phyloP scores from a whole-genome alignment of 2,113 vertebrate genomes.

The Callipepla californica region DNA sequence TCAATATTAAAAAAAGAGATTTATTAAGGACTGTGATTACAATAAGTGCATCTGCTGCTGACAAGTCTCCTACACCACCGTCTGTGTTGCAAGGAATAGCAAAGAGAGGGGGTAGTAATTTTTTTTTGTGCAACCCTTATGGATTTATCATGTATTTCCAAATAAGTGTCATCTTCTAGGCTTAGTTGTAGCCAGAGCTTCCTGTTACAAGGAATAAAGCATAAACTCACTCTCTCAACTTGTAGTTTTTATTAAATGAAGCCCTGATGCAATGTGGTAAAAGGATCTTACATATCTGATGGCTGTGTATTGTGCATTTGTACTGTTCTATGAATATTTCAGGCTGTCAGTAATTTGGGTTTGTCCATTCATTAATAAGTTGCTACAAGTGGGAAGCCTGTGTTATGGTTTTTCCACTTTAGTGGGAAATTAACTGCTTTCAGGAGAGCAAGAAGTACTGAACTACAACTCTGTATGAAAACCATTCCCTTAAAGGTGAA shows the following conservation, averaged over 20 bases:
- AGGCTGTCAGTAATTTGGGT: not conserved
- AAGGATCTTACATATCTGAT: not conserved
- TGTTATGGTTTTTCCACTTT: not conserved
- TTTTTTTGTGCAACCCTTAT: slow-evolving; percentile 58
- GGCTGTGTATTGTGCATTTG: not conserved
- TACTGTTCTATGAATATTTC: not conserved
- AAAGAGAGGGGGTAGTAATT: slow-evolving; percentile 59
- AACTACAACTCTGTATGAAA: slow-evolving; percentile 52
- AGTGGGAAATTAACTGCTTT: not conserved
- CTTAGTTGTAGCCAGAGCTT: slow-evolving; percentile 40
- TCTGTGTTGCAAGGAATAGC: slow-evolving; percentile 66
- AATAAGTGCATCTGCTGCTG: slow-evolving; percentile 74
- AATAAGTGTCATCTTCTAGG: slow-evolving; percentile 63
- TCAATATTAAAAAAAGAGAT: slow-evolving; percentile 69
- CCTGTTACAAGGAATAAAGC: not conserved
- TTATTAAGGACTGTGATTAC: slow-evolving; percentile 73
- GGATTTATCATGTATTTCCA: slow-evolving; percentile 68
- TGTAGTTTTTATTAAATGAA: not conserved
- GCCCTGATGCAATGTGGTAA: not conserved
- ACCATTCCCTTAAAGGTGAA: slow-evolving; percentile 74
- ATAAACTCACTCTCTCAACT: slow-evolving; percentile 7
- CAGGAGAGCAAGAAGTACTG: not conserved
- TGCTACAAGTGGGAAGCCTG: not conserved
- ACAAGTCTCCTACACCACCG: slow-evolving; percentile 72
- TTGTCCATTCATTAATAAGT: not conserved